A percentile compares a stretch with the other conserved stretches of the same genome.
Evolutionary conservation across 2,797 vertebrate species (phyloP).

Genomic region (Cyclura pinguis): DNA sequence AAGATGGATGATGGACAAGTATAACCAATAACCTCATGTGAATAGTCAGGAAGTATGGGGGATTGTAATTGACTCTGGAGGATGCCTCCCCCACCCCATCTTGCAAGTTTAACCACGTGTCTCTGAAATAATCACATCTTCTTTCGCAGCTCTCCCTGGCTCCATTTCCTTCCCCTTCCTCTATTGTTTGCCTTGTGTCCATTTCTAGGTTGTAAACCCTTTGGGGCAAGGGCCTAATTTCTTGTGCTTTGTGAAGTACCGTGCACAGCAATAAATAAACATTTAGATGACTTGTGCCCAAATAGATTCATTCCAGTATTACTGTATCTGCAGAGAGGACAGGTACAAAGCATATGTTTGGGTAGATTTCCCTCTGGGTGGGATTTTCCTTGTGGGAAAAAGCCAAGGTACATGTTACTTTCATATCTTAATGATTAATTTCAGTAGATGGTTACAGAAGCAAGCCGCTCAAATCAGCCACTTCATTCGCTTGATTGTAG

Average conservation of each 20-base stretch:
- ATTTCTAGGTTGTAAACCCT: background rate
- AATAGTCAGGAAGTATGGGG: too few relatives aligned
- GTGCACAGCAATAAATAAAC: background rate
- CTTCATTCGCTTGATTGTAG: constrained; percentile 8
- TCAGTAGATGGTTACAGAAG: background rate
- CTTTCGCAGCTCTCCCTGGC: background rate
- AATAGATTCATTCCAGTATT: background rate
- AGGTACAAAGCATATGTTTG: background rate
- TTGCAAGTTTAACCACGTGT: background rate
- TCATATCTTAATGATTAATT: background rate
- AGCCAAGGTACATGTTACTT: background rate
- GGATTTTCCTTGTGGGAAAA: background rate
- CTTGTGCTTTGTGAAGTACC: background rate
- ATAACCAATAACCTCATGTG: too few relatives aligned
- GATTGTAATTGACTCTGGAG: too few relatives aligned
- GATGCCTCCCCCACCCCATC: too few relatives aligned
- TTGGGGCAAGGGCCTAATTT: background rate
- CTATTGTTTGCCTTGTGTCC: background rate
- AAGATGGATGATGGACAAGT: too few relatives aligned
- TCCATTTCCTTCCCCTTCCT: background rate
- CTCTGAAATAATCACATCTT: background rate
- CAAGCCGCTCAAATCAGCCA: background rate
- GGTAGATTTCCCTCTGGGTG: background rate
- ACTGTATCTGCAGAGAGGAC: background rate
- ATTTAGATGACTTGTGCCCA: background rate